These are phyloP conservation scores for Drosophila pegasa DNA, from an alignment of 2,888 invertebrate genomes.

Conservation along the genomic window DNA sequence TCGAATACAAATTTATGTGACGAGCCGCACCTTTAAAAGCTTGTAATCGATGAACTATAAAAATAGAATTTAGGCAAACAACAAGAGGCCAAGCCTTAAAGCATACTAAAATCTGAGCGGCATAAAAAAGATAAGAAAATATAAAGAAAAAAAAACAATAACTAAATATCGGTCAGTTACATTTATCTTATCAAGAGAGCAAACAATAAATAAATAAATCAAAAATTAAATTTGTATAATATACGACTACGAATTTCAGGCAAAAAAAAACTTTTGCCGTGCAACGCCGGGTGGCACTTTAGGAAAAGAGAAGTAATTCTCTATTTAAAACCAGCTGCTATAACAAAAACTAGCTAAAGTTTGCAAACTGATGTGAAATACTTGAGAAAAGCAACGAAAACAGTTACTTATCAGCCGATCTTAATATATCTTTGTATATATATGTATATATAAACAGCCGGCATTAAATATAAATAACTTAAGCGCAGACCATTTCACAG, in stretches of 20 bases:
- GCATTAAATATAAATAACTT: not conserved
- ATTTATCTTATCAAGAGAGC: slow-evolving; percentile 44
- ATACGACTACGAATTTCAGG: too few relatives aligned
- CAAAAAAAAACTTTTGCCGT: not conserved
- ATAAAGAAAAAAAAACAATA: not conserved
- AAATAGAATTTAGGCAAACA: slow-evolving; percentile 3
- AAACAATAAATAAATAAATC: slow-evolving; percentile 13
- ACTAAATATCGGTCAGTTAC: slow-evolving; percentile 25
- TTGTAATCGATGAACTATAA: slow-evolving; percentile 11
- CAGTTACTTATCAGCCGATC: slow-evolving; percentile 8
- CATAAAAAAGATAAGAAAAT: slow-evolving; percentile 18
- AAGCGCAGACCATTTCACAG: slow-evolving; percentile 26
- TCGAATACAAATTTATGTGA: not conserved
- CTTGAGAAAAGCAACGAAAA: slow-evolving; percentile 3
- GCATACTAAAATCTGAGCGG: not conserved
- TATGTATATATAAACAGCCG: slow-evolving; percentile 5
- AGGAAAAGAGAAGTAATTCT: not conserved
- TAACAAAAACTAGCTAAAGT: slow-evolving; percentile 29
- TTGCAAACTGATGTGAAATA: slow-evolving; percentile 1
- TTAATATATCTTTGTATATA: not conserved
- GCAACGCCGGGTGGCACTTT: not conserved
- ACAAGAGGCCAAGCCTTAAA: not conserved
- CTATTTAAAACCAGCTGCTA: slow-evolving; percentile 23
- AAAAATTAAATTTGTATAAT: slow-evolving; percentile 6
- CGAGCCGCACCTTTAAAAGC: not conserved